A percentile compares a stretch with the other conserved stretches of the same genome.
Evolutionary conservation across 53 echinoderm and acorn worm species (phyloP).

Genomic region (Apostichopus leukothele): DNA sequence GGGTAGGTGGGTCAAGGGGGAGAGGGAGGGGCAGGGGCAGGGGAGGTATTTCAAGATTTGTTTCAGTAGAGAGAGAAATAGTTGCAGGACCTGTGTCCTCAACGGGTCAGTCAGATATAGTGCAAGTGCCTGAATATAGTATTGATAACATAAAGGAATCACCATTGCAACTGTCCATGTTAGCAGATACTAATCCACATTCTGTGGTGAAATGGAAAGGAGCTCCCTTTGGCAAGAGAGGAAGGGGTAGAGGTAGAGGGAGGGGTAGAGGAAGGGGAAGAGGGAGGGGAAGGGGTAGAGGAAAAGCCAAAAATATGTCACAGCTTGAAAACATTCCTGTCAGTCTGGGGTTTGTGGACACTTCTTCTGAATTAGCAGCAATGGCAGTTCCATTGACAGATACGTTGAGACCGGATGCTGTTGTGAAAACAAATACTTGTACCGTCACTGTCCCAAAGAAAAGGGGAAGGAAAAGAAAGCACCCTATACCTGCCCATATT

Average conservation of each 20-base stretch:
- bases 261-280: conserved; percentile 24
- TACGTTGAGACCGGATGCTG: neutral
- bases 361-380: neutral
- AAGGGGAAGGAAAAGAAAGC: conserved; percentile 42
- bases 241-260: conserved; percentile 18
- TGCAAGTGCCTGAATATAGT: conserved; percentile 41
- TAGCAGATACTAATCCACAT: neutral
- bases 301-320: neutral
- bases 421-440: neutral
- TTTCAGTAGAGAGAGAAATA: conserved; percentile 15
- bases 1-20: conserved; percentile 13
- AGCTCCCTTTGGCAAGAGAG: neutral
- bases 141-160: conserved; percentile 9
- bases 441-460: neutral
- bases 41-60: neutral
- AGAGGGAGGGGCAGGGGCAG: conserved; percentile 44
- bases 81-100: conserved; percentile 8
- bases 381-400: neutral
- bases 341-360: neutral
- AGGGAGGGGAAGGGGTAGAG: conserved; percentile 33
- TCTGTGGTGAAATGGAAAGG: neutral
- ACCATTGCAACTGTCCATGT: conserved; percentile 23
- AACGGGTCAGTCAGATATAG: neutral
- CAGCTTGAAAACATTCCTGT: conserved; percentile 36
- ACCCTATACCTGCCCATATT: conserved; percentile 38